Conservation (phyloP, 2,888 invertebrate species). For the Cataglyphis albicans region DNA sequence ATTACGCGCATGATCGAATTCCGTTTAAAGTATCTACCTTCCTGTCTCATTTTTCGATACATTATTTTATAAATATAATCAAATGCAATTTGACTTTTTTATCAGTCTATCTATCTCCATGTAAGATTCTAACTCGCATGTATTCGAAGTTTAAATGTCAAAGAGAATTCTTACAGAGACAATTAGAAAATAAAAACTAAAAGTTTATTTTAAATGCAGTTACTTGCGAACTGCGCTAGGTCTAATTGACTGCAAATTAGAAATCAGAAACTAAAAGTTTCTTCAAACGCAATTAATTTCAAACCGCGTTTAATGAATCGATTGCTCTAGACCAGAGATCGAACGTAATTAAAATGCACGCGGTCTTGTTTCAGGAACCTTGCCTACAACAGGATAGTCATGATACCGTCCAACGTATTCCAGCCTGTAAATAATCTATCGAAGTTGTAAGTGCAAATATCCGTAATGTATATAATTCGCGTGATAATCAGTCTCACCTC, state of each 20-base stretch:
- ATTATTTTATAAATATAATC: not conserved
- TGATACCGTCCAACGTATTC: slow-evolving; percentile 86
- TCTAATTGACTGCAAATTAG: slow-evolving; percentile 3
- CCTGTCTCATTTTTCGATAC: not conserved
- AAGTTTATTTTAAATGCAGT: slow-evolving; percentile 1
- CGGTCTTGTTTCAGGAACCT: slow-evolving; percentile 85
- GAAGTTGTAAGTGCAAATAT: slow-evolving; percentile 86
- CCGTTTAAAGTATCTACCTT: not conserved
- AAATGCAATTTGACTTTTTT: slow-evolving; percentile 7
- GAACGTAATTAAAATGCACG: slow-evolving; percentile 9
- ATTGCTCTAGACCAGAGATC: not conserved
- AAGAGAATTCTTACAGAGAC: slow-evolving; percentile 18
- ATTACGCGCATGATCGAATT: not conserved
- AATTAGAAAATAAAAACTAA: not conserved
- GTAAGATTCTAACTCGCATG: slow-evolving; percentile 4
- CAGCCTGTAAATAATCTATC: slow-evolving; percentile 84
- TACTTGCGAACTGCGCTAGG: slow-evolving; percentile 26
- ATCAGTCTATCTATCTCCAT: not conserved
- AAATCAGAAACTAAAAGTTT: slow-evolving; percentile 12
- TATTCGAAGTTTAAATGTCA: not conserved
- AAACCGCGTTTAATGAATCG: slow-evolving; percentile 14
- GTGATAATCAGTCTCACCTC: slow-evolving; percentile 58
- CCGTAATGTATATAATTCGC: slow-evolving; percentile 7
- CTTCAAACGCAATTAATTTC: slow-evolving; percentile 30
- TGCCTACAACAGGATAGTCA: slow-evolving; percentile 86